Base-by-base conservation (phyloP, 2,113 vertebrate genomes). In the Zootoca vivipara region DNA sequence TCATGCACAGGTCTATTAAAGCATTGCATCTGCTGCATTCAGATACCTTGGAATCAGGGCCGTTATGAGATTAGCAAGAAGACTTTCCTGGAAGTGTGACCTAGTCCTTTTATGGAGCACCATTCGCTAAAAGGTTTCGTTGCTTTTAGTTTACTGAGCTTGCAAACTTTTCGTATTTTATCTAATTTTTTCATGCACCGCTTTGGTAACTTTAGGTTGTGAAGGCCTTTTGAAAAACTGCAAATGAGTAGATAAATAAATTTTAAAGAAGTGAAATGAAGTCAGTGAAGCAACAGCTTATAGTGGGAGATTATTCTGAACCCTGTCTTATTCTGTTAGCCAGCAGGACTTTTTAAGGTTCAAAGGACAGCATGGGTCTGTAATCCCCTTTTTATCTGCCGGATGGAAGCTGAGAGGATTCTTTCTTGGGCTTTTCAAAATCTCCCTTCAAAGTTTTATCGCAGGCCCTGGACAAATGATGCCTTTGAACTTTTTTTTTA, bases 401-500 rank as follows among this genome's bases (percentile, higher is more conserved):
- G 26, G 28, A 40, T 35, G 40, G 40, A 69, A 35, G 75, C 64
- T 67, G 65, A 24, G 74, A 67, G 30, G 30, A 42, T 86, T 67
- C 64, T 78, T 79, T 87, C 64, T 18, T 24, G 12, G 42, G 24
- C 24, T 70, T 78, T 86, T 70, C 16, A 52, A 70, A 56, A 35
- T 42, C 46, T 80, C 65, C 8, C 26, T 80, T 12, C 62, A 52
- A 52, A 52, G 46, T 52, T 52, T 52, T 78, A 67, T 33, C 77
- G 35, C 16, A 64, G 28, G 16, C 28, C 26, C 24, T 38, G 35
- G 38, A 77, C 26, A 67, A 65, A 79, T 46, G 30, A 79, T 79
- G 75, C 85, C 85, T 86, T 80, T 86, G 85, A 80, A 86, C 85
- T 28, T 78, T 38, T 79, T 69, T n/a, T 33, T 35, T 69, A 5